Percentiles rank a stretch among this genome's conserved stretches.
phyloP scores from a whole-genome alignment of 2,888 invertebrate species.

The Brenthis daphne region DNA sequence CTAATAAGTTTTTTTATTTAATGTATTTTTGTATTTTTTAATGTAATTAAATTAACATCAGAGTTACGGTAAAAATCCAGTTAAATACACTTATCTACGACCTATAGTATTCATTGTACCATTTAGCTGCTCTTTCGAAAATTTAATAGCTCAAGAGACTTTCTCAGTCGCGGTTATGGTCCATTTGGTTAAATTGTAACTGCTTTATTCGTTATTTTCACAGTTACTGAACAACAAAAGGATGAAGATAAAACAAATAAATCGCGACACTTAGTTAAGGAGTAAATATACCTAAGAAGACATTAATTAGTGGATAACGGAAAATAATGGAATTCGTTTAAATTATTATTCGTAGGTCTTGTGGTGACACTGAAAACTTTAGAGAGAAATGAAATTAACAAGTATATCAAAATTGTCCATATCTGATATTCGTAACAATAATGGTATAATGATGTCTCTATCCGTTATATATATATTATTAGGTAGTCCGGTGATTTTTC shows the following conservation, averaged over 20 bases:
- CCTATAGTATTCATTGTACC: slow-evolving; percentile 25
- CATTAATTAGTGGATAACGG: slow-evolving; percentile 46
- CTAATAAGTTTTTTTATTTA: too few species aligned
- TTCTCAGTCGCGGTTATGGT: slow-evolving; percentile 58
- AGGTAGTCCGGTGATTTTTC: too few species aligned
- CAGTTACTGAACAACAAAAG: slow-evolving; percentile 63
- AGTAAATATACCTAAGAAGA: slow-evolving; percentile 50
- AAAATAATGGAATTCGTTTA: slow-evolving; percentile 46
- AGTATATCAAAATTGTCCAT: too few species aligned
- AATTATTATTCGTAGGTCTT: slow-evolving; percentile 27
- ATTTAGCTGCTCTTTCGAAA: slow-evolving; percentile 44
- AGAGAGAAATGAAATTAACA: too few species aligned
- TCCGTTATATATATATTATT: too few species aligned
- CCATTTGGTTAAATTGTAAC: slow-evolving; percentile 66
- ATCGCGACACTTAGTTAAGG: slow-evolving; percentile 55
- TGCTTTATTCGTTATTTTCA: slow-evolving; percentile 61
- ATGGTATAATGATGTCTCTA: too few species aligned
- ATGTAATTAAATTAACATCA: slow-evolving; percentile 3
- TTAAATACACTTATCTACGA: slow-evolving; percentile 26
- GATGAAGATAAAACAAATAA: slow-evolving; percentile 69
- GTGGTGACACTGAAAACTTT: not conserved
- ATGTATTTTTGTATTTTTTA: too few species aligned
- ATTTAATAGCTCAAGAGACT: slow-evolving; percentile 50
- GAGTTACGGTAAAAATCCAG: slow-evolving; percentile 17
- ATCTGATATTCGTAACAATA: too few species aligned